Base-by-base conservation (phyloP, 2,888 invertebrate genomes). In the Rhagium mordax region DNA sequence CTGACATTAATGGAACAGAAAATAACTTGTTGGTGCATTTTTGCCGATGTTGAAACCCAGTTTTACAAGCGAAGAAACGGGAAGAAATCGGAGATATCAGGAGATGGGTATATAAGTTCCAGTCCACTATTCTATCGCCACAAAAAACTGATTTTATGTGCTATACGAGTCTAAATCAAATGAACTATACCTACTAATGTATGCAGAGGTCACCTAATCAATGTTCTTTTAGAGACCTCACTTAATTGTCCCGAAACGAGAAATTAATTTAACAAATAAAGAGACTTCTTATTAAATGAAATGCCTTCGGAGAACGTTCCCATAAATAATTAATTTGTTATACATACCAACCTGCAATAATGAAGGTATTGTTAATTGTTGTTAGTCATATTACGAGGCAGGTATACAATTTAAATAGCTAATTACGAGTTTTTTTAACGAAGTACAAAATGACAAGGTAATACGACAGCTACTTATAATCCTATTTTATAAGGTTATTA, bases 401-500 rank as follows among this genome's bases (percentile, higher is more conserved):
- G 53, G 27, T 48, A 49, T 29, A 49, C 16, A 51, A 53, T 65
- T 64, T 64, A 51, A 64, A 64, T 49, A 53, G 49, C 29, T 65
- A 65, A 65, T 65, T 64, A 64, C 47, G 21, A 15, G 15, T 47
- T 48, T 62, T n/a, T 64, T 64, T 64, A 49, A 49, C 8, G 24
- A 27, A 27, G 15, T 16, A 13, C 48, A 33, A 74, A 77, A 71
- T 74, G 75, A 71, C 75, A 72, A 70, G 70, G 64, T 75, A 77
- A 77, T 77, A 64, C 68, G 77, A 74, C 75, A 71, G 67, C 70
- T 55, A 59, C 66, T 68, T 51, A 67, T 77, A 74, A 74, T 74
- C 73, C 73, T 67, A 74, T 72, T 77, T 71, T 74, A 75, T 73
- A 72, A 75, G 74, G 70, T 71, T 75, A 75, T 77, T 72, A 77